phyloP scores from a whole-genome alignment of 2,113 vertebrate genomes.

The Illadopsis cleaveri region DNA sequence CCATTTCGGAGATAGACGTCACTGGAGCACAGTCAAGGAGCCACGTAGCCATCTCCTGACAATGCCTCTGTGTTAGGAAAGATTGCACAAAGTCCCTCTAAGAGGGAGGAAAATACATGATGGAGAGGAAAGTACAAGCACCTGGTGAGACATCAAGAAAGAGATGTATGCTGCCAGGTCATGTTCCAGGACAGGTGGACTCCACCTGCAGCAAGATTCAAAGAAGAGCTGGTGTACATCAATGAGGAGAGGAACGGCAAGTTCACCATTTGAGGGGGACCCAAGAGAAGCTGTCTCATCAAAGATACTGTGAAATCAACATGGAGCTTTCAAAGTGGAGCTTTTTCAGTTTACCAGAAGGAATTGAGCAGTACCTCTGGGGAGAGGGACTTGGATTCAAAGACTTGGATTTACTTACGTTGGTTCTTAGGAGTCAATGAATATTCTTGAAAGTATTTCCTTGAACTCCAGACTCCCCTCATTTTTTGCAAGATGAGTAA shows the following conservation, averaged over 20 bases:
- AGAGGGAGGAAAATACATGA: background rate
- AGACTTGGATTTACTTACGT: background rate
- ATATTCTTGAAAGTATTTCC: background rate
- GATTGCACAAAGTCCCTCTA: background rate
- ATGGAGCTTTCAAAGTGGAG: background rate
- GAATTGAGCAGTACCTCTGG: background rate
- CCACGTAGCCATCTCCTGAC: background rate
- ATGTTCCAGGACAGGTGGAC: background rate
- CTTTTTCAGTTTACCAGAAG: background rate
- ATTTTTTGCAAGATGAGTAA: background rate
- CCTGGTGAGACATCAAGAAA: background rate
- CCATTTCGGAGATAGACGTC: background rate
- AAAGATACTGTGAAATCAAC: rapidly evolving
- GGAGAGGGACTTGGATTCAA: background rate
- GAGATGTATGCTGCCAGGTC: rapidly evolving
- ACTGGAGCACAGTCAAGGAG: background rate
- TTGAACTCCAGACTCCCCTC: background rate
- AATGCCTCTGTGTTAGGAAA: rapidly evolving
- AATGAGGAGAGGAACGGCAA: background rate
- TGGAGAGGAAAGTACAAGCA: background rate
- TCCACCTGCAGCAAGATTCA: background rate
- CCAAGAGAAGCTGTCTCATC: background rate
- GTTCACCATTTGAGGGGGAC: background rate
- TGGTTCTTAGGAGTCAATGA: background rate
- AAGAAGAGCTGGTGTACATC: background rate